These are phyloP conservation scores for Chrysotoxum bicinctum DNA, from an alignment of 2,888 invertebrate species.

Conservation along the genomic window DNA sequence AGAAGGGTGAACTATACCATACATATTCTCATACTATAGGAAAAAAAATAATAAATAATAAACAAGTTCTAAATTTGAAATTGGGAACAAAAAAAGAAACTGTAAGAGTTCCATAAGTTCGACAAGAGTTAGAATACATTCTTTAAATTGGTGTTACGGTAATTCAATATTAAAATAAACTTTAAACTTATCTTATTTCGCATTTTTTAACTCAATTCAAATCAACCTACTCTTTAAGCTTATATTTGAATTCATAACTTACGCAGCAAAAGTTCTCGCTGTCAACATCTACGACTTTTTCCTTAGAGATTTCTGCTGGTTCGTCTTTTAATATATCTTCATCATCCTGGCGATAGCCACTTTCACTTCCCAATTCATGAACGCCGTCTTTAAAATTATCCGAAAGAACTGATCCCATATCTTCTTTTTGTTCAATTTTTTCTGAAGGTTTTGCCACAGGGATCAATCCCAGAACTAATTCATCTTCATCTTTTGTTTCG, in stretches of 20 bases:
- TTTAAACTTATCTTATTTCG: no score
- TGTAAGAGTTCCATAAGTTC: no score
- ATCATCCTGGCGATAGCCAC: constrained; percentile 44
- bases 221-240: no score
- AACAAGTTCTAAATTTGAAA: no score
- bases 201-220: no score
- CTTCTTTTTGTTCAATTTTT: constrained; percentile 22
- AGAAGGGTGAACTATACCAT: neutral
- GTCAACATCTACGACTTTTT: neutral
- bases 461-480: constrained; percentile 51
- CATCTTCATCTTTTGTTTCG: constrained; percentile 52
- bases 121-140: no score
- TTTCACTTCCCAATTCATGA: constrained; percentile 6
- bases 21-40: no score
- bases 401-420: constrained; percentile 34
- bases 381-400: neutral
- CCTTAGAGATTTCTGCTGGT: neutral
- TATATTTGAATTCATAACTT: constrained; percentile 16
- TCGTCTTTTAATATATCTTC: constrained; percentile 19
- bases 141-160: no score
- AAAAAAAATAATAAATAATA: no score
- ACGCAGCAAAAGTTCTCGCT: constrained; percentile 48
- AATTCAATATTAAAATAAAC: no score
- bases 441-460: constrained; percentile 2
- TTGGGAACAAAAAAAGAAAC: no score